A percentile compares a stretch with the other conserved stretches of the same genome.
phyloP scores from a whole-genome alignment of 1,140 invertebrate species.

The Halesus radiatus region DNA sequence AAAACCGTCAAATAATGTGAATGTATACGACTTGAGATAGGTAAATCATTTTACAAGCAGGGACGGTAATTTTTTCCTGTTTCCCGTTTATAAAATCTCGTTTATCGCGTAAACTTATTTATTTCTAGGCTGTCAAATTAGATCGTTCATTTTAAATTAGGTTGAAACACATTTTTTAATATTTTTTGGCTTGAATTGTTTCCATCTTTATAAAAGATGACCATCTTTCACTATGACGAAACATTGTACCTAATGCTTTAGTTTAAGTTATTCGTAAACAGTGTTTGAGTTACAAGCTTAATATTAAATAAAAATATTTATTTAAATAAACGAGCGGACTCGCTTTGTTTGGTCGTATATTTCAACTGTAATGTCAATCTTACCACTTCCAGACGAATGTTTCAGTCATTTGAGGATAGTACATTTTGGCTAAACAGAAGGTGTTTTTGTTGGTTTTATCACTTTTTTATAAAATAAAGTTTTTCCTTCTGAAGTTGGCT shows the following conservation, averaged over 20 bases:
- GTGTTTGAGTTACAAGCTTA: slow-evolving; percentile 40
- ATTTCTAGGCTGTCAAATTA: not conserved
- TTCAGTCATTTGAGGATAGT: slow-evolving; percentile 5
- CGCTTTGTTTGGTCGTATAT: slow-evolving; percentile 43
- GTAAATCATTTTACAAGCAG: slow-evolving; percentile 6
- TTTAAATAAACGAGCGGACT: slow-evolving; percentile 37
- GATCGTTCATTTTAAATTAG: not conserved
- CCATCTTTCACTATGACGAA: slow-evolving; percentile 15
- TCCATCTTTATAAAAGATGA: slow-evolving; percentile 45
- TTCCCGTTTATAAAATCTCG: not conserved
- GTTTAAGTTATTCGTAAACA: slow-evolving; percentile 29
- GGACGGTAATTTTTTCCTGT: slow-evolving; percentile 16
- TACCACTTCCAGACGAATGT: slow-evolving; percentile 6
- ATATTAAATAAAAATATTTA: slow-evolving; percentile 46
- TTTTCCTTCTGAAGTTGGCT: not conserved
- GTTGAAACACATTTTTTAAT: slow-evolving; percentile 20
- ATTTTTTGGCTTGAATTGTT: slow-evolving; percentile 40
- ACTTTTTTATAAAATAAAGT: slow-evolving; percentile 43
- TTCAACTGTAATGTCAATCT: slow-evolving; percentile 25
- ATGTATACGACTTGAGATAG: not conserved
- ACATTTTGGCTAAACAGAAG: slow-evolving; percentile 23
- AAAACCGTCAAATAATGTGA: not conserved
- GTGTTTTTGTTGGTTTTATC: slow-evolving; percentile 24
- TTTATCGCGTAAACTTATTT: not conserved
- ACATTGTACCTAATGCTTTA: not conserved